Evolutionary conservation across 2,113 vertebrate genomes (phyloP), one percentile per base, ranked within the genome.

Genomic region (Nettapus auritus): DNA sequence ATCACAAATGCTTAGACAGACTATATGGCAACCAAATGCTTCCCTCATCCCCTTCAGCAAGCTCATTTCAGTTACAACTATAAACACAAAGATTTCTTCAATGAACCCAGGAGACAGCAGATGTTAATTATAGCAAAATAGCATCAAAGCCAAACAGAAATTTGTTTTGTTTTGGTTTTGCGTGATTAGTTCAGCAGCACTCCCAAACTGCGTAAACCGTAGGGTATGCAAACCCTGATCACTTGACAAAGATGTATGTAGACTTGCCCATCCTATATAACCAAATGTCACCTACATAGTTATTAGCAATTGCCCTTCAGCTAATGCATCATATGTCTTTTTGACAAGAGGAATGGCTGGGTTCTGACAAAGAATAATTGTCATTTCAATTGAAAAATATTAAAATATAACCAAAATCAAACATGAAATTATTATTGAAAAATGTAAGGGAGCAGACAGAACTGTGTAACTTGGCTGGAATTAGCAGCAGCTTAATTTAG

Each of bases 71-170:
- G 36, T 23, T 50, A 52, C 79, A 76, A 38, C 85, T 92, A 84
- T 56, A 92, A 94, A 92, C 66, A 82, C 19, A 33, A 89, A 79
- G 36, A 67, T 66, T 75, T 77, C 69, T 86, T 91, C 71, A 70
- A 8, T 48, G 66, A 93, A 79, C 82, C 84, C 79, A 57, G 88
- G 60, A 96, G 82, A 96, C 62, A 92, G 71, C 92, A 97, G 96
- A 96, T 94, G 93, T 96, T 97, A 94, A 91, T 90, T 90, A 88
- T 38, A 97, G 90, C n/a, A 90, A 94, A 96, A 95, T 28, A 13
- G 56, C 67, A 96, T 93, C 84, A 71, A 95, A 90, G 91, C 63
- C 86, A 90, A 93, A 82, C 59, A 53, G 76, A 83, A 87, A 92
- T 91, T 82, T 52, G 29, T 28, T 82, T 82, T 52, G 64, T 64